Conservation (phyloP, 2,113 vertebrate genomes). For the Reinhardtius hippoglossoides region DNA sequence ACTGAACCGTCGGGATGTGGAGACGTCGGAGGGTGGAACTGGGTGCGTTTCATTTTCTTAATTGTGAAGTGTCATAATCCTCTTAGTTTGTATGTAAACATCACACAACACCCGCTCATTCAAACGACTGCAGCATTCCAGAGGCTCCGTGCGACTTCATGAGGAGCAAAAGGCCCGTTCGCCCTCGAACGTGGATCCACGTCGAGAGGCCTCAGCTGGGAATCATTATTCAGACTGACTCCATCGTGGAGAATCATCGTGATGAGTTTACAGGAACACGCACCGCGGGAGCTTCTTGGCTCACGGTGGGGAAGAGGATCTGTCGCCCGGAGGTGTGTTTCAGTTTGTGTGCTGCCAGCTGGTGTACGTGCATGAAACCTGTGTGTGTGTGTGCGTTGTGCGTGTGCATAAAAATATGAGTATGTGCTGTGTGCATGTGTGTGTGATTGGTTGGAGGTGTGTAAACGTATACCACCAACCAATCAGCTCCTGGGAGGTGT, state of each 20-base stretch:
- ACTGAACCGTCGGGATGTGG: too few species aligned
- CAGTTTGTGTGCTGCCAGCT: slow-evolving; percentile 44
- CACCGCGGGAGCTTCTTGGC: slow-evolving; percentile 58
- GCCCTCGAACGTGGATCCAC: slow-evolving; percentile 42
- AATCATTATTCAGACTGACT: slow-evolving; percentile 54
- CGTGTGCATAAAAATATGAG: background rate
- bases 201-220: slow-evolving; percentile 57
- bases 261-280: slow-evolving; percentile 53
- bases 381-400: background rate
- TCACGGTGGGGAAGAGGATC: slow-evolving; percentile 38
- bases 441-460: background rate
- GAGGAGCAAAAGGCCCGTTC: background rate
- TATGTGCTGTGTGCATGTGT: background rate
- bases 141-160: background rate
- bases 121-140: too few species aligned
- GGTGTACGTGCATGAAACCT: background rate
- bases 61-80: too few species aligned
- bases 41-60: too few species aligned
- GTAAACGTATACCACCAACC: background rate
- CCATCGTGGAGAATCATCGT: slow-evolving; percentile 56
- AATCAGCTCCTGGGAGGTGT: slow-evolving; percentile 13
- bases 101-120: background rate
- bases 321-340: slow-evolving; percentile 46
- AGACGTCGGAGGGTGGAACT: too few species aligned
- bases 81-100: background rate